Base-by-base conservation (phyloP, 2,113 vertebrate species). In the Arvicanthis niloticus region DNA sequence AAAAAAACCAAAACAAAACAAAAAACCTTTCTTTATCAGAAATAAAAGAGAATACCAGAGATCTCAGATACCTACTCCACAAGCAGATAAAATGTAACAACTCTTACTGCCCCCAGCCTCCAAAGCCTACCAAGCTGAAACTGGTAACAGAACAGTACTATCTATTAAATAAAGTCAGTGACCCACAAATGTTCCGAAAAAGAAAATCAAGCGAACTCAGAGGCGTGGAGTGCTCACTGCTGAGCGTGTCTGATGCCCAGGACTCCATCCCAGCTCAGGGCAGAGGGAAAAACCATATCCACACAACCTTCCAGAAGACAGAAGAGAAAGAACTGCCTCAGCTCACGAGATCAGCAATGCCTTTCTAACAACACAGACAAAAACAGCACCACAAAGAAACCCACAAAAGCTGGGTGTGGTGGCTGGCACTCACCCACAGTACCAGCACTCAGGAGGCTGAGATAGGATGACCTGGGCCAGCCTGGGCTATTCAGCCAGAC, bases 151-250 rank as follows among this genome's bases (percentile, higher is more conserved):
- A 58, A n/a, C 16, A 60, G 62, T 51, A 24, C 2, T 26, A 16
- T 4, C 2, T 42, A 19, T 8, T 34, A 42, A 34, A 56, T 53
- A 78, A 37, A 62, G 0, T 19, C 45, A 76, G 51, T 9, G 42
- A 56, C 21, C 11, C 21, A 31, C 29, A 72, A 76, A 65, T 26
- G 8, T 16, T 37, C 68, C 84, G 53, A 76, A 15, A 13, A 70
- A 77, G 70, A 87, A 67, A 78, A 15, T 56, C 42, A 11, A 12
- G 60, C 15, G 42, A 11, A 77, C 22, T 67, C 8, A 31, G 60
- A 65, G 34, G 6, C 7, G 0, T 16, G 22, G 21, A 21, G 5
- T 26, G 45, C n/a, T 0, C 1, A 12, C 37, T 45, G 60, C 60
- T 21, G 3, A 51, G 8, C 84, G 40, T 7, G 37, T 2, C 5